Evolutionary conservation across 2,797 vertebrate species (phyloP), one percentile per base, ranked within the genome.

Genomic region (Pachyuromys duprasi): DNA sequence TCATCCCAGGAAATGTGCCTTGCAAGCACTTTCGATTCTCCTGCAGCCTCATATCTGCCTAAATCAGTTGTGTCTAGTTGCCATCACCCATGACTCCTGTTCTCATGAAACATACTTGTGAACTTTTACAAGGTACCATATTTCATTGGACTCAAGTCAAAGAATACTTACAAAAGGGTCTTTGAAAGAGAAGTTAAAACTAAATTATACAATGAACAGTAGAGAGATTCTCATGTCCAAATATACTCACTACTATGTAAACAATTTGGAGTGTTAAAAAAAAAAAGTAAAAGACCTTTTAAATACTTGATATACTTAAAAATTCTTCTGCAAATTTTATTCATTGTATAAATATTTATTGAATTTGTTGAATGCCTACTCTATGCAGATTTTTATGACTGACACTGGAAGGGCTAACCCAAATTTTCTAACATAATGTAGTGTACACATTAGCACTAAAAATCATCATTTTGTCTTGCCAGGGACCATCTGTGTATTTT

Each of bases 291-390:
- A 81, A 78, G 15, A 0, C 63, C 90, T 89, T 92, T 33, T 67
- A 87, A 87, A 17, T 89, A 86, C 3, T 91, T 96, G 80, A 63
- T 26, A 22, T 80, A n/a, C 72, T 93, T 96, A 39, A n/a, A 75
- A 95, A 84, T 45, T 93, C 67, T 95, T 89, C 24, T 86, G 22
- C 28, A 70, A 93, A 89, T 74, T 33, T 86, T 95, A 83, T 78
- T 94, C 84, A 42, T 92, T 92, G 12, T 49, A 49, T 93, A 95
- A 92, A 91, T 26, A 67, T 72, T 74, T 95, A 76, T 63, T 94
- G 36, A 86, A 72, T 87, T 86, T 91, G 63, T 39, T 89, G 55
- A 96, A 49, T 80, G 4, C 20, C 17, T 80, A 26, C n/a, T 96
- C 53, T 26, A 33, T 83, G 13, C 4, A 84, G 31, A 93, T 90